Conservation (phyloP, 2,113 vertebrate genomes). For the Platycercus adscitus region DNA sequence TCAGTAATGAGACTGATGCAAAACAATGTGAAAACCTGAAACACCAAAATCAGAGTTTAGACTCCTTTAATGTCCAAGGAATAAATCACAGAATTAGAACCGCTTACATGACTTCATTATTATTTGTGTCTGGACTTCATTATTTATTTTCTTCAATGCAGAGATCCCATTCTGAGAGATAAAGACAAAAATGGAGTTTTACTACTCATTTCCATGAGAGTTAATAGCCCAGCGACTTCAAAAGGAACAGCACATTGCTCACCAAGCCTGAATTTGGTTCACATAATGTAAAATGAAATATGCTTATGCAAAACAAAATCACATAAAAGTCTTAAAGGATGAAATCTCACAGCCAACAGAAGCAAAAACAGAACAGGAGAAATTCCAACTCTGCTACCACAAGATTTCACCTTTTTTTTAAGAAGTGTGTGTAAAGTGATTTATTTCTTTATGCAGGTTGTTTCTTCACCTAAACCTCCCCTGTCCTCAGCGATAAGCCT, state of each 20-base stretch:
- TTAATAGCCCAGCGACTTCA: slow-evolving; percentile 39
- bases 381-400: neutral
- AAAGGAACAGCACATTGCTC: neutral
- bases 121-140: neutral
- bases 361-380: neutral
- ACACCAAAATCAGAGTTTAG: neutral
- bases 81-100: neutral
- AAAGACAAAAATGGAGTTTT: slow-evolving; percentile 29
- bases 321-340: slow-evolving; percentile 16
- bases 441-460: slow-evolving; percentile 4
- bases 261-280: slow-evolving; percentile 29
- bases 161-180: neutral
- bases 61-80: neutral
- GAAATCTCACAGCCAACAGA: slow-evolving; percentile 19
- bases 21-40: neutral
- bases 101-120: neutral
- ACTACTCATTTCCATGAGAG: neutral
- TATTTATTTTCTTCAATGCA: slow-evolving; percentile 3
- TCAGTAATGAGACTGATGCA: neutral
- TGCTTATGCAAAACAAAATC: slow-evolving; percentile 44
- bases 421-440: slow-evolving; percentile 18
- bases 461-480: slow-evolving; percentile 40
- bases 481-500: neutral
- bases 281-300: slow-evolving; percentile 23
- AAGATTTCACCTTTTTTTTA: neutral